These are phyloP conservation scores for Venustaconcha ellipsiformis DNA, from an alignment of 1,140 invertebrate genomes.

Conservation along the genomic window DNA sequence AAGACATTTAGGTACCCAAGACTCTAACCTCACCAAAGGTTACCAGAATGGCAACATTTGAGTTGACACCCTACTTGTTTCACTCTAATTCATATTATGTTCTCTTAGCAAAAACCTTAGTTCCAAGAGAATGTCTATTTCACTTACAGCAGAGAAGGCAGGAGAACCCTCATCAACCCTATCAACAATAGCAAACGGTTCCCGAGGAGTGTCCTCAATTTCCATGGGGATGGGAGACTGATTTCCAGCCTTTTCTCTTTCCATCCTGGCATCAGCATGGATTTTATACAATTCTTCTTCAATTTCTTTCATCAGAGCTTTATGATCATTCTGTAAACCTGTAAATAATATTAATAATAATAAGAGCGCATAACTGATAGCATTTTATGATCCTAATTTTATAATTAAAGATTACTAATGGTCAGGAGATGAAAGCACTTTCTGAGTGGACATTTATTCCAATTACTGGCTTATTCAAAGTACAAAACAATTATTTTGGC, in stretches of 20 bases:
- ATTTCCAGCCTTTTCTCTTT: constrained; percentile 13
- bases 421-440: too few relatives aligned
- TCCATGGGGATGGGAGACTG: neutral
- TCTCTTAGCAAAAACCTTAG: too few relatives aligned
- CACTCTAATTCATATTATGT: too few relatives aligned
- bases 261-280: constrained; percentile 62
- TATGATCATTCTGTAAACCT: constrained; percentile 94
- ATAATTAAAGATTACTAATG: too few relatives aligned
- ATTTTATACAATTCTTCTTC: constrained; percentile 79
- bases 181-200: constrained; percentile 80
- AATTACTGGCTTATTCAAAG: too few relatives aligned
- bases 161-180: constrained; percentile 83
- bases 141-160: constrained; percentile 81
- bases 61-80: too few relatives aligned
- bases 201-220: constrained; percentile 36
- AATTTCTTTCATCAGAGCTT: constrained; percentile 86
- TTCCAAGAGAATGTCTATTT: neutral
- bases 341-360: constrained; percentile 26
- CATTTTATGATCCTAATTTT: too few relatives aligned
- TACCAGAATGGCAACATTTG: too few relatives aligned
- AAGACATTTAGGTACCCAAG: too few relatives aligned
- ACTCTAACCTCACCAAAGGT: too few relatives aligned
- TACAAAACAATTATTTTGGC: too few relatives aligned
- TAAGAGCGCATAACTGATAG: neutral
- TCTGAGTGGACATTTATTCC: too few relatives aligned